These are phyloP conservation scores for Aphelenchoides avenae DNA, from an alignment of 1,140 invertebrate genomes.

Conservation along the genomic window DNA sequence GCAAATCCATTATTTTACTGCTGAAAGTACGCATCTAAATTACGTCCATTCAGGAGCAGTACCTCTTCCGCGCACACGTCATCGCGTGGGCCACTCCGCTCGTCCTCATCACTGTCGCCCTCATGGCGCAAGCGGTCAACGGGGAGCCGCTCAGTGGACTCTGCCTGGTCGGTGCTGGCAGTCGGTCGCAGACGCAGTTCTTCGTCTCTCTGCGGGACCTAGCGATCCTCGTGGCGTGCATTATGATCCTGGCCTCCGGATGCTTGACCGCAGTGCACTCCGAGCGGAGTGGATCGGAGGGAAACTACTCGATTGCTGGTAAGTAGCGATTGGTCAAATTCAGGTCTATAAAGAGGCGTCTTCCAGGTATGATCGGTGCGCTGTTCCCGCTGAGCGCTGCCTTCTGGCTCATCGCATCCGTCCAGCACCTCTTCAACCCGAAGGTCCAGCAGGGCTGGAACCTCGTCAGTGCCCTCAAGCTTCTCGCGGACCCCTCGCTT, in stretches of 20 bases:
- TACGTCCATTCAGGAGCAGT: constrained; percentile 16
- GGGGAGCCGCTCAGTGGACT: constrained; percentile 29
- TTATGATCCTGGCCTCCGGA: constrained; percentile 6
- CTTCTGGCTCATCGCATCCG: constrained; percentile 4
- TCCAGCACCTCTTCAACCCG: constrained; percentile 8
- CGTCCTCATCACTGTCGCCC: constrained; percentile 18
- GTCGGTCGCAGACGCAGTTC: constrained; percentile 12
- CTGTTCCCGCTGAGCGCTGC: constrained; percentile 4
- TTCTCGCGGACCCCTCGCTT: constrained; percentile 18
- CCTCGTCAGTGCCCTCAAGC: constrained; percentile 4
- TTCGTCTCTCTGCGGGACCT: constrained; percentile 18
- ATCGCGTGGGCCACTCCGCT: constrained; percentile 25
- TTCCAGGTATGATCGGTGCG: constrained; percentile 3
- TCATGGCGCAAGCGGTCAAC: constrained; percentile 29
- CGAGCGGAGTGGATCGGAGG: neutral
- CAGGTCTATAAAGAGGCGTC: too few species aligned
- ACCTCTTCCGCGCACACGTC: constrained; percentile 27
- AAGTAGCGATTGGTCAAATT: too few species aligned
- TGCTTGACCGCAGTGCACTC: constrained; percentile 3
- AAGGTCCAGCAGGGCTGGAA: neutral
- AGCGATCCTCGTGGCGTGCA: constrained; percentile 9
- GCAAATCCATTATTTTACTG: constrained; percentile 11
- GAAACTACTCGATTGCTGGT: constrained; percentile 1
- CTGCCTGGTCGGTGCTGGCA: constrained; percentile 22
- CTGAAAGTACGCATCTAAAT: neutral